Base-by-base conservation (phyloP, 2,113 vertebrate species). In the Struthidea cinerea region DNA sequence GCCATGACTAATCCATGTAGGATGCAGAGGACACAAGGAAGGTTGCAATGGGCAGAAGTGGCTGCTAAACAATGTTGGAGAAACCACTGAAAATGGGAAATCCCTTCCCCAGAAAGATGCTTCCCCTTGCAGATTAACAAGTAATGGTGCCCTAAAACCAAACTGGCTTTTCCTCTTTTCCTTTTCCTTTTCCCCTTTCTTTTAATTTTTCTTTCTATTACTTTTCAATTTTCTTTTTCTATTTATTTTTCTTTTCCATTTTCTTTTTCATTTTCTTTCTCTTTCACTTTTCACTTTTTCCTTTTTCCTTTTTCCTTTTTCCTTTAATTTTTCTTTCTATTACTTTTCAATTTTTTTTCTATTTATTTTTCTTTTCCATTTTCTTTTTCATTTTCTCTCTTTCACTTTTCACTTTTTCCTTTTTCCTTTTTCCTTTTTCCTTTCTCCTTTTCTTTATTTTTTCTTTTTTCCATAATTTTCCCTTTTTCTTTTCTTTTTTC, bases 271-370 rank as follows among this genome's bases (percentile, higher is more conserved):
- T 18, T 14, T 39, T 23, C 14, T 37, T 10, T 12, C 4, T n/a
- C 17, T 18, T 11, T 11, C 1, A 2, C 4, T 13, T 26, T 6
- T 17, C 39, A 39, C 35, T 39, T 10, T 10, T 23, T 4, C 4
- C 20, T 57, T n/a, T 56, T 22, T 6, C 4, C 1, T 10, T 22
- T 24, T 3, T 4, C 11, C 16, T 20, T 44, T 10, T 5, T n/a
- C n/a, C n/a, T n/a, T n/a, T n/a, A 4, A 20, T 4, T 15, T 33
- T 5, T 8, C 4, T 10, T 21, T 4, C 3, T 70, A 24, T 64
- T 21, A 5, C 12, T n/a, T 35, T n/a, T 4, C 3, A 13, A 20
- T 22, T 11, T 23, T 37, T 20, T 56, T 10, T 7, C 16, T 17
- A 17, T 17, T 35, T 23, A 6, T 32, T 41, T 26, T 27, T 16